Evolutionary conservation across 2,797 vertebrate genomes (phyloP).

Genomic region (Cebuella pygmaea): DNA sequence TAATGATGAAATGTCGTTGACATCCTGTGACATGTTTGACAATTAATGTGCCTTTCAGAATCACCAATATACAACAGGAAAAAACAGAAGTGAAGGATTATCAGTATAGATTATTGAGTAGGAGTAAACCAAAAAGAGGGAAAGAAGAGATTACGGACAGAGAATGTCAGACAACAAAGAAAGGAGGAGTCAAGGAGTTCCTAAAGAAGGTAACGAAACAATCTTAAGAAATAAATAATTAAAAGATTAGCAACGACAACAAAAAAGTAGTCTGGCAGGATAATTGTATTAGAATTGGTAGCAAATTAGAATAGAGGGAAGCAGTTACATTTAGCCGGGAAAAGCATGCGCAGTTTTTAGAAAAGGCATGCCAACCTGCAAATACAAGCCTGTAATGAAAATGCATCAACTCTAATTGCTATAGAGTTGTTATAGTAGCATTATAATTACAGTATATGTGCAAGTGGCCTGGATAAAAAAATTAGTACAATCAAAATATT

Average conservation of each 20-base stretch:
- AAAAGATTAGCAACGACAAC: neutral
- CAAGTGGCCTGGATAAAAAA: neutral
- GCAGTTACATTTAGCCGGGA: neutral
- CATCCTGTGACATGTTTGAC: neutral
- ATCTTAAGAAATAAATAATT: neutral
- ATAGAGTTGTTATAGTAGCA: neutral
- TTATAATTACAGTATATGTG: neutral
- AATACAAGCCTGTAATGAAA: constrained; percentile 52
- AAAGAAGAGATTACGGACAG: neutral
- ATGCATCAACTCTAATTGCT: constrained; percentile 46
- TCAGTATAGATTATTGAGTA: constrained; percentile 47
- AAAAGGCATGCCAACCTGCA: constrained; percentile 49
- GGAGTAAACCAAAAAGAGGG: neutral
- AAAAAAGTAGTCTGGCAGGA: neutral
- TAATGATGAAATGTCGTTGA: constrained; percentile 30
- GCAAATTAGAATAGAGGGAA: constrained; percentile 28
- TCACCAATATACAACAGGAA: neutral
- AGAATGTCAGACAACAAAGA: constrained; percentile 63
- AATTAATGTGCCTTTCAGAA: constrained; percentile 6
- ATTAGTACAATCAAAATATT: neutral
- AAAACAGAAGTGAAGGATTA: constrained; percentile 22
- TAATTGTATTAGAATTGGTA: constrained; percentile 50
- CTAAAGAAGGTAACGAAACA: constrained; percentile 1
- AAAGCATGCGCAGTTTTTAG: neutral
- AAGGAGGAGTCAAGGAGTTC: constrained; percentile 3